Base-by-base conservation (phyloP, 1,140 invertebrate species). In the Akabosia matsudoensis region DNA sequence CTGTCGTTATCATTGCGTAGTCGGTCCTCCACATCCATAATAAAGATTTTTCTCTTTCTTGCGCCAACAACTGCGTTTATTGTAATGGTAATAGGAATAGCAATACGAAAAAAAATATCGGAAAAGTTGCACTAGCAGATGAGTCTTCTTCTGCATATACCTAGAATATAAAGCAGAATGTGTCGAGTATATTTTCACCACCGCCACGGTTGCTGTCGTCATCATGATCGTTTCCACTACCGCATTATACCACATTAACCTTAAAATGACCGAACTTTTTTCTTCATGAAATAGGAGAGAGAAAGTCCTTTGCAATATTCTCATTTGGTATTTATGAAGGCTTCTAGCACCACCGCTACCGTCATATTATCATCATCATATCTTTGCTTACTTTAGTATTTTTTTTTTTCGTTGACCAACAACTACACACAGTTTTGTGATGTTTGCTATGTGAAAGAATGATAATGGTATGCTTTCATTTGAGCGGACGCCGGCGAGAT, bases 221-320 rank as follows among this genome's bases (percentile, higher is more conserved):
- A 45, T 45, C 37, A 45, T 45, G 7, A 45, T 45, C 37, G 37
- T n/a, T n/a, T n/a, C 37, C 37, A 45, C 54, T n/a, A 56, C 10
- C 10, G 7, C 24, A 67, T 31, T 31, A 4, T 30, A 67, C 61
- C 61, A 67, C 61, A 67, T 67, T 67, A 67, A 67, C 61, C 61
- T 67, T 67, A 67, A 67, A 67, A 67, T 67, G 61, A 67, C 61
- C 61, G 1, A 67, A 67, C 30, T 67, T 67, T 67, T 67, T 67
- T 45, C 37, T n/a, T n/a, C n/a, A n/a, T n/a, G n/a, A n/a, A n/a
- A n/a, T n/a, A 67, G 13, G 61, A 67, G 31, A 67, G 3, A 67
- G 26, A n/a, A 67, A 67, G 31, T 10, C n/a, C 61, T 7, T 67
- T 30, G 61, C 31, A 61, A 61, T 61, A 61, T 61, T 61, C 54